Evolutionary conservation across 2,797 vertebrate genomes (phyloP), one percentile per base, ranked within the genome.

Genomic region (Ptychobarbus kaznakovi): DNA sequence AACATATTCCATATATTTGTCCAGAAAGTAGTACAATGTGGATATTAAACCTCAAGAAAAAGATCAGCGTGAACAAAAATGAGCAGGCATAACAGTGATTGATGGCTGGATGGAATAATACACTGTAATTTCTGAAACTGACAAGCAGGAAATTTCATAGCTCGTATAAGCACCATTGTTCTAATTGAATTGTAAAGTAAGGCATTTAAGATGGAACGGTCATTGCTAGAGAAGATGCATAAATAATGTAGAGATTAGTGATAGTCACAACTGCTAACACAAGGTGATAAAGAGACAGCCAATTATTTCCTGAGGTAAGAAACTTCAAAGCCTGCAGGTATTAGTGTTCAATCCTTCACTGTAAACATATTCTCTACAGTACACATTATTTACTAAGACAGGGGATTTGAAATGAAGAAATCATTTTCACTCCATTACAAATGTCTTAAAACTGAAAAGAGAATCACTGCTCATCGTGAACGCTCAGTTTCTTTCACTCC

Each of bases 101-200:
- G 49, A 77, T 70, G 82, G 22, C 44, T n/a, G 32, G 44, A 68
- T 32, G 53, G 56, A 61, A 44, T 72, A 51, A 53, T 49, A 51
- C 40, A 65, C 58, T 58, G 58, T 35, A 70, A 28, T 73, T 86
- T 81, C 25, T 38, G 25, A 86, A 84, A 85, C 74, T 85, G 75
- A 73, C 74, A 79, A 32, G 75, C 75, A 83, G 75, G 32, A 58
- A 42, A 66, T 80, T 76, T 51, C 68, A 86, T 83, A 88, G 83
- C 85, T 85, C 86, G 79, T 79, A 49, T 15, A 6, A 65, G 40
- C 4, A 32, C 66, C 72, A 69, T 61, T 69, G 66, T 78, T 81
- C 51, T 88, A 87, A 89, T 77, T 83, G 73, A 87, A 88, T 81
- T 74, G 76, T 63, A 81, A 73, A 84, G 56, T 70, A 82, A 82